Conservation (phyloP, 2,113 vertebrate species). For the Prietella phreatophila region DNA sequence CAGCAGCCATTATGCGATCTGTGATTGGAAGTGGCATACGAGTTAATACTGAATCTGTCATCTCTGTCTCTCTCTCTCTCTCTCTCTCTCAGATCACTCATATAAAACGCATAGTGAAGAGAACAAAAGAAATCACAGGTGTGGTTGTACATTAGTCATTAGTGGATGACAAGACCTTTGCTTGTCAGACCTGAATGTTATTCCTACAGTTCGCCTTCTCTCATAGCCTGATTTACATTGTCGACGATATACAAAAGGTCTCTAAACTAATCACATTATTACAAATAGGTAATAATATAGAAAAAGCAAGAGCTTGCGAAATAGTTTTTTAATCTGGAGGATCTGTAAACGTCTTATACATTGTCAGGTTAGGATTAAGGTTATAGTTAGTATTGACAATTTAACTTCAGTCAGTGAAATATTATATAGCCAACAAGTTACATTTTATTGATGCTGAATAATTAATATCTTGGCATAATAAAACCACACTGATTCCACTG, state of each 20-base stretch:
- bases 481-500: not conserved
- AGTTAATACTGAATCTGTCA: not conserved
- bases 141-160: not conserved
- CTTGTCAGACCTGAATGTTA: not conserved
- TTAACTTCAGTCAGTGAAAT: not conserved
- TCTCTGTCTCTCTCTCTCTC: no score
- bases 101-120: not conserved
- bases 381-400: not conserved
- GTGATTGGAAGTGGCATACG: not conserved
- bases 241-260: no score
- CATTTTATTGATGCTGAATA: not conserved
- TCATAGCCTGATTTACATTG: not conserved
- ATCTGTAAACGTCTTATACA: not conserved
- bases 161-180: no score
- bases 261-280: not conserved
- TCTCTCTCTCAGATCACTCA: not conserved
- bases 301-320: not conserved
- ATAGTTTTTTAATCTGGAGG: not conserved
- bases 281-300: not conserved
- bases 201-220: not conserved
- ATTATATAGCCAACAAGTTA: not conserved
- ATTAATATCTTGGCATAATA: not conserved
- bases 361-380: not conserved
- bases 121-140: slow-evolving; percentile 1
- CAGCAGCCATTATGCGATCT: not conserved